A percentile compares a stretch with the other conserved stretches of the same genome.
These are phyloP conservation scores for Trimorus sp. DNA, from an alignment of 2,888 invertebrate genomes.

Conservation along the genomic window DNA sequence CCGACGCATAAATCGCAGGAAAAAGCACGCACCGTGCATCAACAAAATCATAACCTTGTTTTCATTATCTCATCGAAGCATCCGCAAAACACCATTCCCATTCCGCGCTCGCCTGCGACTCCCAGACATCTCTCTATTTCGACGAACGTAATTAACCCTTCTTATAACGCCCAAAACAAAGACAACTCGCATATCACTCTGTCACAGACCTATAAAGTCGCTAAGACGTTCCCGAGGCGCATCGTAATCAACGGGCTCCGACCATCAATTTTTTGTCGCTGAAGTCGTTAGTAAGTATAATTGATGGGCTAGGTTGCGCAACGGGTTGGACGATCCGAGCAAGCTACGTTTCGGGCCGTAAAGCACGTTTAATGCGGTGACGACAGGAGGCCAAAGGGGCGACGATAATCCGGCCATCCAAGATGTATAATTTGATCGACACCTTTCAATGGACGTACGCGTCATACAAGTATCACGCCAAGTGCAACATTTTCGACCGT, in stretches of 20 bases:
- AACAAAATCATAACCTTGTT: conserved; percentile 27
- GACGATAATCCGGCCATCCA: conserved; percentile 35
- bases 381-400: conserved; percentile 46
- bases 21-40: conserved; percentile 8
- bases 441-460: conserved; percentile 18
- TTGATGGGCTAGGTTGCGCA: conserved; percentile 55
- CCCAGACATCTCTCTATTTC: conserved; percentile 52
- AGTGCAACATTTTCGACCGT: too few relatives aligned
- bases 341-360: conserved; percentile 42
- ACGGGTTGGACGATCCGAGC: conserved; percentile 34
- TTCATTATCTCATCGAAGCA: conserved; percentile 36
- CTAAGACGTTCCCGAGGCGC: conserved; percentile 52
- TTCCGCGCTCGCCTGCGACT: conserved; percentile 29
- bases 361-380: conserved; percentile 54
- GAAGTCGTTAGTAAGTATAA: conserved; percentile 63
- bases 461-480: too few relatives aligned
- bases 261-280: conserved; percentile 56
- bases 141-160: conserved; percentile 59
- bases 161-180: conserved; percentile 57
- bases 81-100: conserved; percentile 34
- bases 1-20: conserved; percentile 8
- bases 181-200: conserved; percentile 60
- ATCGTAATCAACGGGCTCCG: conserved; percentile 50
- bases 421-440: conserved; percentile 60
- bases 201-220: conserved; percentile 60